phyloP scores from a whole-genome alignment of 2,888 invertebrate species.

The Drosophila greeni region DNA sequence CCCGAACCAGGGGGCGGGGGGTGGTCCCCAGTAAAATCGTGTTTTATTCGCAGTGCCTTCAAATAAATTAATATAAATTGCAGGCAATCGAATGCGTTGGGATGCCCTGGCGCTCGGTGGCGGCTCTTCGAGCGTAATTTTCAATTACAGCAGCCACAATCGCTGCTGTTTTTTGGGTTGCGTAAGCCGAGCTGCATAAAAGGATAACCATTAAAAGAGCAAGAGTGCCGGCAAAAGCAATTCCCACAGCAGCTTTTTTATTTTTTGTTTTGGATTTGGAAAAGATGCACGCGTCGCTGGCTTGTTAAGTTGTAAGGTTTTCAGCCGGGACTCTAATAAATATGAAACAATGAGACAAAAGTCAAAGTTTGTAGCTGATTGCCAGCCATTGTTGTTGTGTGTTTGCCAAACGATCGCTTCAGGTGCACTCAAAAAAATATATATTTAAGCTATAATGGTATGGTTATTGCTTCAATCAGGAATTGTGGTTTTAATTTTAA shows the following conservation, averaged over 20 bases:
- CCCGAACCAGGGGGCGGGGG: background rate
- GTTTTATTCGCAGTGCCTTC: conserved; percentile 49
- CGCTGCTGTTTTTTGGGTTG: conserved; percentile 44
- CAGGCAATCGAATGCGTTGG: conserved; percentile 62
- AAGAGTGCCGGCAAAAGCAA: conserved; percentile 33
- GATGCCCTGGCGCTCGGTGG: conserved; percentile 33
- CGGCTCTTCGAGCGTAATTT: conserved; percentile 61
- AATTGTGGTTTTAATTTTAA: background rate
- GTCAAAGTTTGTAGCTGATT: conserved; percentile 44
- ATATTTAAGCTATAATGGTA: background rate
- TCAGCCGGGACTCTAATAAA: conserved; percentile 60
- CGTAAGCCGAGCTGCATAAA: conserved; percentile 68
- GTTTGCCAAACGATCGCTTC: conserved; percentile 38
- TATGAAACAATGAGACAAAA: conserved; percentile 71
- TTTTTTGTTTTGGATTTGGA: conserved; percentile 17
- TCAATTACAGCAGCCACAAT: conserved; percentile 59
- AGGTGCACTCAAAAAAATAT: conserved; percentile 8
- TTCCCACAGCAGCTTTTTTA: conserved; percentile 64
- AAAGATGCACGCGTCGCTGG: conserved; percentile 68
- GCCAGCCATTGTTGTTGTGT: conserved; percentile 38
- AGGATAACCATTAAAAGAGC: conserved; percentile 66
- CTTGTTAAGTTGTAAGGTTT: conserved; percentile 59
- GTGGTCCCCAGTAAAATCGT: conserved; percentile 18
- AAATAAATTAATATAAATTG: conserved; percentile 69
- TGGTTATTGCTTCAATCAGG: background rate